Evolutionary conservation across 2,113 vertebrate genomes (phyloP).

Genomic region (Rhea americana): DNA sequence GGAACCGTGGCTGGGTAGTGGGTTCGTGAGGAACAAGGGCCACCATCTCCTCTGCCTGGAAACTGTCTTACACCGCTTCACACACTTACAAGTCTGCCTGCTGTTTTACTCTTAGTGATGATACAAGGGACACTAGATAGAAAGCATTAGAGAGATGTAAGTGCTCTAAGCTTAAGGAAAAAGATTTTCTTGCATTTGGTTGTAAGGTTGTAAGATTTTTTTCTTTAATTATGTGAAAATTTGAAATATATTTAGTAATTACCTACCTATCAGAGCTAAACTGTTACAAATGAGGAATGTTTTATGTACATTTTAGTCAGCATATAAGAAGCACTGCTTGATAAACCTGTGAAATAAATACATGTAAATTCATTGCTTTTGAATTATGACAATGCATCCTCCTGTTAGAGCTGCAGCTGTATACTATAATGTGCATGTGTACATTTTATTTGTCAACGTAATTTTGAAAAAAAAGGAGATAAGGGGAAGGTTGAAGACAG

Average conservation of each 20-base stretch:
- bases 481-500: not conserved
- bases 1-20: not conserved
- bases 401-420: not conserved
- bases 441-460: not conserved
- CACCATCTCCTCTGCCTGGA: not conserved
- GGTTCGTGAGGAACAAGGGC: not conserved
- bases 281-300: not conserved
- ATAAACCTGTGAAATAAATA: constrained; percentile 6
- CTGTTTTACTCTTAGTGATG: not conserved
- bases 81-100: not conserved
- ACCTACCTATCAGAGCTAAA: not conserved
- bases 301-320: not conserved
- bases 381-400: not conserved
- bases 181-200: not conserved
- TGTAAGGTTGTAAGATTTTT: not conserved
- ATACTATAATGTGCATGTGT: not conserved
- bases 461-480: not conserved
- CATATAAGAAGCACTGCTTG: not conserved
- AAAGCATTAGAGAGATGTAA: not conserved
- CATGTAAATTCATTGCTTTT: not conserved
- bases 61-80: not conserved
- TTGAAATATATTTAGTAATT: not conserved
- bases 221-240: not conserved
- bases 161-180: not conserved
- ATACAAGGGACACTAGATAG: not conserved